Evolutionary conservation across 2,797 vertebrate species (phyloP).

Genomic region (Sebastes iracundus): DNA sequence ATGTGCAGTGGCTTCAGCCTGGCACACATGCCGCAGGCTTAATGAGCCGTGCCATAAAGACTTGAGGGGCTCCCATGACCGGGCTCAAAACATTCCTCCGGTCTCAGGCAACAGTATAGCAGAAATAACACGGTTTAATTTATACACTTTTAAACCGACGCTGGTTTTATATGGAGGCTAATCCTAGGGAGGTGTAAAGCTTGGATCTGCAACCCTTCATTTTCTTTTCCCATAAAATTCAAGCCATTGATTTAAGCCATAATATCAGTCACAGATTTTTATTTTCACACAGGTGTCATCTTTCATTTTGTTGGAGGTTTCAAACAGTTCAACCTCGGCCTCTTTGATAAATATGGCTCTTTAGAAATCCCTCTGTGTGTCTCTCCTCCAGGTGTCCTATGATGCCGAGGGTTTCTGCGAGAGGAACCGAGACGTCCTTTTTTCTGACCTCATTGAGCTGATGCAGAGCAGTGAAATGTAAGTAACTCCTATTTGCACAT

Average conservation of each 20-base stretch:
- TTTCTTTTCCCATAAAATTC: conserved; percentile 38
- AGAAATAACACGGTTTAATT: conserved; percentile 43
- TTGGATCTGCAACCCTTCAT: conserved; percentile 29
- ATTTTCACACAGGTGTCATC: conserved; percentile 27
- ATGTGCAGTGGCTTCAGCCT: conserved; percentile 66
- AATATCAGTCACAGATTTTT: conserved; percentile 5
- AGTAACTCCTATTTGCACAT: conserved; percentile 70
- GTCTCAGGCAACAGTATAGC: conserved; percentile 22
- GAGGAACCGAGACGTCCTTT: conserved; percentile 97
- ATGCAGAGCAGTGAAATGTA: conserved; percentile 99
- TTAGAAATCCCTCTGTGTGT: conserved; percentile 1
- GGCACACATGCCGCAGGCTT: conserved; percentile 70
- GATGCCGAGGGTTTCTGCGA: conserved; percentile 98
- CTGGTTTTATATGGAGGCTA: conserved; percentile 47
- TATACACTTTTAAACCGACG: conserved; percentile 24
- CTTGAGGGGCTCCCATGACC: conserved; percentile 57
- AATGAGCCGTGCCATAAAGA: conserved; percentile 73
- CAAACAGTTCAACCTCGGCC: not conserved
- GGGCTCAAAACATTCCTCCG: conserved; percentile 53
- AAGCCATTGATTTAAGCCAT: conserved; percentile 3
- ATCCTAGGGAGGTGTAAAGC: conserved; percentile 39
- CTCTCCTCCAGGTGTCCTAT: conserved; percentile 91
- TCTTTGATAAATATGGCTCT: not conserved
- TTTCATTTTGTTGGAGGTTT: conserved; percentile 35
- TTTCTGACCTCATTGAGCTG: conserved; percentile 96